Evolutionary conservation across 2,888 invertebrate species (phyloP).

Genomic region (Brenthis ino): DNA sequence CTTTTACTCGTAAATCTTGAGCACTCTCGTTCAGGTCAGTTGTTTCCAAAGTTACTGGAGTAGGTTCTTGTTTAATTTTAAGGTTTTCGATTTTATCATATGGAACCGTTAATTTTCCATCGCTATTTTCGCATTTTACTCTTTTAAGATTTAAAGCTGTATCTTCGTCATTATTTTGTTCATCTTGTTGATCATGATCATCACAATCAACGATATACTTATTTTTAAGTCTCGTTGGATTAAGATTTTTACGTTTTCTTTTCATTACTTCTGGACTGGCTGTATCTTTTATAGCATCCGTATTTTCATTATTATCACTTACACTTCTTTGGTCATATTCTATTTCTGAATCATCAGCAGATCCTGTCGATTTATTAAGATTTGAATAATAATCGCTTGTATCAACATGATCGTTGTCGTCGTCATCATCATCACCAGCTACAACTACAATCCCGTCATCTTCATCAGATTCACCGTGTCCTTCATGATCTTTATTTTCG

Average conservation of each 20-base stretch:
- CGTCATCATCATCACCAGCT: conserved; percentile 89
- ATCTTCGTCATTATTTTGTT: conserved; percentile 54
- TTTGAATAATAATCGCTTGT: conserved; percentile 73
- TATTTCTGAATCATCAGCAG: conserved; percentile 71
- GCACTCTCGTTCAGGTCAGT: conserved; percentile 53
- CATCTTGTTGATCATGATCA: conserved; percentile 49
- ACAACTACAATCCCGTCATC: conserved; percentile 91
- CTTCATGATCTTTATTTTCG: conserved; percentile 82
- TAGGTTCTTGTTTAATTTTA: conserved; percentile 62
- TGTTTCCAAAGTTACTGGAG: conserved; percentile 59
- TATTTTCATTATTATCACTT: conserved; percentile 67
- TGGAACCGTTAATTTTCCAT: conserved; percentile 39
- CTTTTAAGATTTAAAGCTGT: conserved; percentile 65
- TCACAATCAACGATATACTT: conserved; percentile 51
- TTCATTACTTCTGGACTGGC: conserved; percentile 85
- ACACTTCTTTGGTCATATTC: conserved; percentile 73
- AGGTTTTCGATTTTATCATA: conserved; percentile 46
- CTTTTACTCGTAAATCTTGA: conserved; percentile 68
- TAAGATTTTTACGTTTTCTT: conserved; percentile 93
- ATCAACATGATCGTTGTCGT: conserved; percentile 82
- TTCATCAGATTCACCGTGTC: conserved; percentile 86
- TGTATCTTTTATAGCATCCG: conserved; percentile 71
- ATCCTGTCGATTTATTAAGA: conserved; percentile 67
- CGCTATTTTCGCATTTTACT: conserved; percentile 60
- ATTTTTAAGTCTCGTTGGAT: conserved; percentile 90